These are phyloP conservation scores for Cryptoblepharus egeriae DNA, from an alignment of 2,797 vertebrate genomes.

Conservation along the genomic window DNA sequence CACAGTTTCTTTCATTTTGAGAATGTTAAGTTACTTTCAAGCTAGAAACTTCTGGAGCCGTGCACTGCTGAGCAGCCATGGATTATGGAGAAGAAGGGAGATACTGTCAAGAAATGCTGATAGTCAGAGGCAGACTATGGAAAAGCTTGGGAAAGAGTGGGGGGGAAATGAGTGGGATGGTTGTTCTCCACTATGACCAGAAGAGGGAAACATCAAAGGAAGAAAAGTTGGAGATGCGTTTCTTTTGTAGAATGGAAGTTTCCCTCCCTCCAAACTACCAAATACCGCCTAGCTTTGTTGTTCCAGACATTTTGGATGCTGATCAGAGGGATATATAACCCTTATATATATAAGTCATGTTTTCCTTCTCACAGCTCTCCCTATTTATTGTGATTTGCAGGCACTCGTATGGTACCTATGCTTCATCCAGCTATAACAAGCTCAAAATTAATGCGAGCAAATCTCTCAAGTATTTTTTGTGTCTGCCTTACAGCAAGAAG, in stretches of 20 bases:
- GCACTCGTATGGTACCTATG: not conserved
- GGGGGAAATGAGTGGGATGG: not conserved
- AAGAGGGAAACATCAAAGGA: not conserved
- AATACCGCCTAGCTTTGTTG: not conserved
- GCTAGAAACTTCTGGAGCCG: not conserved
- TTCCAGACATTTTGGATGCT: no score
- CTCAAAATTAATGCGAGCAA: not conserved
- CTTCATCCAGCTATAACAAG: no score
- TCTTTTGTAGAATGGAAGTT: not conserved
- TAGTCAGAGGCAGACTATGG: not conserved
- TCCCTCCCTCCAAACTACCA: not conserved
- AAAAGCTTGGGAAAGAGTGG: not conserved
- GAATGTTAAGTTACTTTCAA: not conserved
- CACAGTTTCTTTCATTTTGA: not conserved
- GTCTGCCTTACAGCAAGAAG: not conserved
- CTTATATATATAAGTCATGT: no score
- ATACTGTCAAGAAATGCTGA: no score
- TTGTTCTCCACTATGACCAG: not conserved
- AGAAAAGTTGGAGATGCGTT: not conserved
- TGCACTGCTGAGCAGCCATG: not conserved
- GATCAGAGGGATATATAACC: not conserved
- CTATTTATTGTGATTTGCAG: not conserved
- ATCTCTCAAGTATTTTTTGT: conserved; percentile 53
- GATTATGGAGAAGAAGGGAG: not conserved
- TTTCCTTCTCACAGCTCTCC: not conserved